These are phyloP conservation scores for Cheumatopsyche charites DNA, from an alignment of 1,140 invertebrate genomes.

Conservation along the genomic window DNA sequence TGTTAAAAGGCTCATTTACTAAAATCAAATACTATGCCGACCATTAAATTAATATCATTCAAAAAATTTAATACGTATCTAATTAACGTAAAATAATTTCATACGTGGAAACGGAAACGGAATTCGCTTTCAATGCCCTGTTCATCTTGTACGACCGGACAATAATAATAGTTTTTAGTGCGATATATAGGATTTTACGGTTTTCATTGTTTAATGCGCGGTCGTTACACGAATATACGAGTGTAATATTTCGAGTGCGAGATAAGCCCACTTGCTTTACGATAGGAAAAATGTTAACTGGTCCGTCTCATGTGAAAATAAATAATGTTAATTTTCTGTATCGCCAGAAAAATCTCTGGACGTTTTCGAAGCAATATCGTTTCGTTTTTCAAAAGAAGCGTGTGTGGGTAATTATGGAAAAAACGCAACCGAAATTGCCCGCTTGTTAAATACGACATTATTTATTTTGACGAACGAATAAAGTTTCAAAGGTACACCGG, in stretches of 20 bases:
- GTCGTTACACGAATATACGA: not conserved
- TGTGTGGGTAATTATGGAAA: constrained; percentile 10
- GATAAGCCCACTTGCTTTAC: constrained; percentile 30
- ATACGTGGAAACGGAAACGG: no score
- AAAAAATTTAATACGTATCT: no score
- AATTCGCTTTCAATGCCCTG: no score
- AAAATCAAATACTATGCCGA: no score
- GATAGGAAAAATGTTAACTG: constrained; percentile 19
- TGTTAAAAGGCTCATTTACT: no score
- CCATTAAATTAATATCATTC: no score
- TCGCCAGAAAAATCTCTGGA: not conserved
- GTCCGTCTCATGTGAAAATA: constrained; percentile 26
- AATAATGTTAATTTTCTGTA: constrained; percentile 25
- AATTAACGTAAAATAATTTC: no score
- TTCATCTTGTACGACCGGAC: no score
- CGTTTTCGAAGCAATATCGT: not conserved
- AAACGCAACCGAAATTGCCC: not conserved
- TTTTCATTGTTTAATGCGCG: no score
- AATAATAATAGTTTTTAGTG: no score
- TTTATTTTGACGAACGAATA: constrained; percentile 13
- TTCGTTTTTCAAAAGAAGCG: constrained; percentile 10
- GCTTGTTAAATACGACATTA: constrained; percentile 13
- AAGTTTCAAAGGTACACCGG: not conserved
- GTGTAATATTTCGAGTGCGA: constrained; percentile 7
- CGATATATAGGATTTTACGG: no score